Evolutionary conservation across 2,888 invertebrate species (phyloP).

Genomic region (Microchrysa polita): DNA sequence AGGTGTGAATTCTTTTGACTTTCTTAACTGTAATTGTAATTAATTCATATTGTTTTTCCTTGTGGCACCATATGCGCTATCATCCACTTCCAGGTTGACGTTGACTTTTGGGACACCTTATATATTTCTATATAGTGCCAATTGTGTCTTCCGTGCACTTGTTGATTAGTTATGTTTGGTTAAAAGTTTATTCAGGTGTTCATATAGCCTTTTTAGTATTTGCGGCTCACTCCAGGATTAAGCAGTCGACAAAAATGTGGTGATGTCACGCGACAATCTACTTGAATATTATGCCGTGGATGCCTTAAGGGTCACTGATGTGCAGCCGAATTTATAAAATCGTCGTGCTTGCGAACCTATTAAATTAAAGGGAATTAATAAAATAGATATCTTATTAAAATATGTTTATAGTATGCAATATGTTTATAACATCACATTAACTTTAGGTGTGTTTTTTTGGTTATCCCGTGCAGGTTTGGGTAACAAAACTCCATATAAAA

Average conservation of each 20-base stretch:
- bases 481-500: no score
- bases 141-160: constrained; percentile 11
- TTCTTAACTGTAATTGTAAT: no score
- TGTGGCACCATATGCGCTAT: no score
- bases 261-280: constrained; percentile 64
- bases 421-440: no score
- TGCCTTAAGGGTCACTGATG: constrained; percentile 64
- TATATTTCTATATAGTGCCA: no score
- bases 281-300: constrained; percentile 57
- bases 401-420: no score
- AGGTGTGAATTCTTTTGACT: no score
- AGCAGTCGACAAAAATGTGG: constrained; percentile 64
- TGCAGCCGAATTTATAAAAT: constrained; percentile 58
- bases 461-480: no score
- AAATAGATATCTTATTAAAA: constrained; percentile 20
- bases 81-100: no score
- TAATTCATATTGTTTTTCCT: no score
- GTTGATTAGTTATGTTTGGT: background rate
- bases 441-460: no score
- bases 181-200: background rate
- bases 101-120: no score
- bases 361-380: background rate
- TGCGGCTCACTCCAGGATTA: constrained; percentile 63
- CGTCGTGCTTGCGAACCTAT: constrained; percentile 63
- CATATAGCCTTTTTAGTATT: constrained; percentile 55